Percentiles rank a stretch among this genome's conserved stretches.
These are phyloP conservation scores for Caenorhabditis doughertyi DNA, from an alignment of 2,888 invertebrate genomes.

Conservation along the genomic window DNA sequence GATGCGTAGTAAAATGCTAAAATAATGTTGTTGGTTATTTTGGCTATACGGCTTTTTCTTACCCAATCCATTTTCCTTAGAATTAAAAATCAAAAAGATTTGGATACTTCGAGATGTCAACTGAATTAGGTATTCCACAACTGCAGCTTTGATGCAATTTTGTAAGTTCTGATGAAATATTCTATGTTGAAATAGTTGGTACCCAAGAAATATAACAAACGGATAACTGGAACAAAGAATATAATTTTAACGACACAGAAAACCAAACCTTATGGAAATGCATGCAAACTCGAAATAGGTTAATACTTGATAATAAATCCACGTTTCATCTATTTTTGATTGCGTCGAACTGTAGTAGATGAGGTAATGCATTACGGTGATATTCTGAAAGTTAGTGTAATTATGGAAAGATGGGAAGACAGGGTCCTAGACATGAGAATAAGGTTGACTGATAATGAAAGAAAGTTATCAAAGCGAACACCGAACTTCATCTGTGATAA, in stretches of 20 bases:
- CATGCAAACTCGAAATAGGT: slow-evolving; percentile 58
- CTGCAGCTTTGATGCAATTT: slow-evolving; percentile 33
- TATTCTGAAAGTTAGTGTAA: slow-evolving; percentile 39
- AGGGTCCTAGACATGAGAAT: slow-evolving; percentile 1
- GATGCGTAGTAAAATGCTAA: slow-evolving; percentile 62
- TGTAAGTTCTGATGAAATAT: slow-evolving; percentile 60
- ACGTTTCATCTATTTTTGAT: slow-evolving; percentile 57
- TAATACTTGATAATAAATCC: slow-evolving; percentile 49
- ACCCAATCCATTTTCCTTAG: slow-evolving; percentile 49
- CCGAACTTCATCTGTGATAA: background rate
- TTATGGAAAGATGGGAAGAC: background rate
- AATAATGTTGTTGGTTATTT: background rate
- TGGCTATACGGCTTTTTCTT: background rate
- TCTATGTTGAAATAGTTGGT: slow-evolving; percentile 44
- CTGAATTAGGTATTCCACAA: slow-evolving; percentile 57
- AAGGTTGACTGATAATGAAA: slow-evolving; percentile 15
- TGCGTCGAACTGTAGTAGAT: slow-evolving; percentile 59
- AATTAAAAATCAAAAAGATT: slow-evolving; percentile 54
- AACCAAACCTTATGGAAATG: slow-evolving; percentile 53
- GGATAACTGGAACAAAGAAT: slow-evolving; percentile 65
- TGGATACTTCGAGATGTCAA: slow-evolving; percentile 52
- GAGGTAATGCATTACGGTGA: slow-evolving; percentile 61
- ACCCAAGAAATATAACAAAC: slow-evolving; percentile 39
- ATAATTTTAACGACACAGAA: background rate
- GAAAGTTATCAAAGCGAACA: slow-evolving; percentile 5